These are phyloP conservation scores for Alectoris magna DNA, from an alignment of 2,797 vertebrate genomes.

Conservation along the genomic window DNA sequence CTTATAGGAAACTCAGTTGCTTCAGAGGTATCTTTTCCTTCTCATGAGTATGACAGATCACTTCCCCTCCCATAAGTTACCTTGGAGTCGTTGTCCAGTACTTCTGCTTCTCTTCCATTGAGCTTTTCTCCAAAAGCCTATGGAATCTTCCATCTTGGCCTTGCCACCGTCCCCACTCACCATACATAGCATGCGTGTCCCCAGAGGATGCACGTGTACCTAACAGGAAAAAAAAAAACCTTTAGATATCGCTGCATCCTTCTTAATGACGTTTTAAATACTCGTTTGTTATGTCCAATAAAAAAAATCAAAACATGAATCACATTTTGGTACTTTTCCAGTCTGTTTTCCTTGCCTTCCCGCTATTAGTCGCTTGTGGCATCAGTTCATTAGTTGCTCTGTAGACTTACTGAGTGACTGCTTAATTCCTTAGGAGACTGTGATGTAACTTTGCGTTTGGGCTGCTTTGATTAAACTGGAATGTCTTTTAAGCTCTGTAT, in stretches of 20 bases:
- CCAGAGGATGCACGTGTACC: neutral
- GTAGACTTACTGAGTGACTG: neutral
- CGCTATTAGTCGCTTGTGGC: neutral
- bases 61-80: fast-evolving
- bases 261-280: neutral
- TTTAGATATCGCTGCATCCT: too few relatives aligned
- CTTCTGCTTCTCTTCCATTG: neutral
- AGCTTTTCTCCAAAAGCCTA: fast-evolving
- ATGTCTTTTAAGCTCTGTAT: neutral
- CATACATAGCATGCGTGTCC: fast-evolving
- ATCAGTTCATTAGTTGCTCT: neutral
- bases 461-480: neutral
- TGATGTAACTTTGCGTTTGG: neutral
- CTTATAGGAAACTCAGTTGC: neutral
- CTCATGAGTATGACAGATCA: neutral
- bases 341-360: neutral
- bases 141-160: neutral
- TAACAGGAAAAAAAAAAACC: neutral
- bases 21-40: neutral
- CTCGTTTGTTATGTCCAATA: fast-evolving
- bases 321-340: neutral
- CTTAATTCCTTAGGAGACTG: neutral
- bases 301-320: neutral
- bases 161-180: neutral
- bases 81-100: neutral